Evolutionary conservation across 1,140 invertebrate species (phyloP), one percentile per base, ranked within the genome.

Genomic region (Bathynomus jamesi): DNA sequence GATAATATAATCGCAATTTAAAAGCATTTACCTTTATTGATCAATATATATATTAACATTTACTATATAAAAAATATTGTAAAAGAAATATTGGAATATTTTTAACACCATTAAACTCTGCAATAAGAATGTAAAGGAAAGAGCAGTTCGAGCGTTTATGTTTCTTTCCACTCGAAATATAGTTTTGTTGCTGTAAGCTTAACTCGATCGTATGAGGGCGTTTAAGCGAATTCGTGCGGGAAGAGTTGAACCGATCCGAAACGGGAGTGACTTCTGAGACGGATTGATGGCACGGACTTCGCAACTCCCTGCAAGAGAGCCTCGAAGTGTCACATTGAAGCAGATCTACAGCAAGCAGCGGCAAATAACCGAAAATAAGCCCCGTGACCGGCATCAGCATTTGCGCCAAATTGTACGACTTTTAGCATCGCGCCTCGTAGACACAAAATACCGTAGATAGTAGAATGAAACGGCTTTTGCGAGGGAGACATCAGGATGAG

Each of bases 301-400:
- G 40, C 40, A 53, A 21, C 5, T 53, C 21, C 21, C 40, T 17
- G 40, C 40, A 21, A 53, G 40, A 53, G 40, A 53, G 40, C 40
- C 11, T 53, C 40, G 40, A 53, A 53, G 40, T 53, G 40, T 53
- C 40, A 53, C 40, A 53, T 53, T 53, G 40, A 53, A 53, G 40
- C 40, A 53, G 40, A 53, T 53, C 40, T 53, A 53, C 40, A 53
- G 40, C 40, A 53, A 53, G 40, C 40, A 53, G 40, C 40, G 40
- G 40, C 40, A 53, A 53, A 53, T 53, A 53, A 53, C 40, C 40
- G 40, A 53, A 53, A 53, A 53, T 53, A 53, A 53, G 40, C 40
- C 40, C 40, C 40, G 40, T 53, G 40, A 53, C 40, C 40, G 40
- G 40, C 40, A 53, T 53, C 11, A 53, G 21, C 40, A 53, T 53